Evolutionary conservation across 2,797 vertebrate genomes (phyloP), one percentile per base, ranked within the genome.

Genomic region (Sebastolobus alascanus): DNA sequence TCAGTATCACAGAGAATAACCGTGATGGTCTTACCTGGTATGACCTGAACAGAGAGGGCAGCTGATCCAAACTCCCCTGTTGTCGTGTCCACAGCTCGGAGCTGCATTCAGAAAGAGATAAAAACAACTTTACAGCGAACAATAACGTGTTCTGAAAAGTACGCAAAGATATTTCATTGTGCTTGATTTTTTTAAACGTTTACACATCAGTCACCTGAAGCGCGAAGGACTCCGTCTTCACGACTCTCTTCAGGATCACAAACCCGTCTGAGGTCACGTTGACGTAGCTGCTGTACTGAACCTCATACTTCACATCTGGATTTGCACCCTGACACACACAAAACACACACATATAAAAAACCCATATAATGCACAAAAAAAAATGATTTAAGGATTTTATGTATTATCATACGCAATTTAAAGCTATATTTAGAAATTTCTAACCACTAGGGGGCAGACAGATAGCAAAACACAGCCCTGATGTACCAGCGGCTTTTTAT

Each of bases 231-330:
- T 95, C 94, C 0, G 95, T 92, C 63, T 92, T 87, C 79, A 98
- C 94, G 1, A 92, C 68, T 35, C 74, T 70, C 1, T 96, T 96
- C 43, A 97, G 94, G 87, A 97, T 88, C 82, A 98, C 92, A 35
- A 97, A 94, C 4, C 97, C 97, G 1, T 97, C 97, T 2, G 75
- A 89, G 22, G 96, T 97, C 65, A 96, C 90, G 0, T 89, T 96
- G 84, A 98, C 97, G 14, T 97, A 94, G 0, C 92, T 96, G 95
- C 95, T 97, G 93, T 96, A 96, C 83, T 95, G 93, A 68, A 98
- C 94, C 85, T 93, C 93, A 25, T 98, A 98, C 68, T 85, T 86
- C 5, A 97, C 82, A 22, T 96, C 95, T 46, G 97, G 97, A 91
- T 98, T 98, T 79, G 96, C 5, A 61, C 96, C 96, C 97, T 98